Percentiles rank a stretch among this genome's conserved stretches.
Evolutionary conservation across 1,140 invertebrate genomes (phyloP).

Genomic region (Episyrphus balteatus): DNA sequence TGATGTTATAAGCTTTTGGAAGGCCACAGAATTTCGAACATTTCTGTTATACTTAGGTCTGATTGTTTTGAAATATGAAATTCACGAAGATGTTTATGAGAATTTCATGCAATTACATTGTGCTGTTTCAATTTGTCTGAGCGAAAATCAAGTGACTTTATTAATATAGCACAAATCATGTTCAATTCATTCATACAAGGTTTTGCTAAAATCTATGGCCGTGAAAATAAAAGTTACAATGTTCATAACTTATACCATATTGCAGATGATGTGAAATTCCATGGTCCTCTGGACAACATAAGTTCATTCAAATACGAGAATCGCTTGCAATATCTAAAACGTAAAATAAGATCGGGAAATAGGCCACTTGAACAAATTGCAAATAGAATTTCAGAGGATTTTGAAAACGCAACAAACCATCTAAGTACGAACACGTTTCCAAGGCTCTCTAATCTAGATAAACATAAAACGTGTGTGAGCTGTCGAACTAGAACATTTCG

Average conservation of each 20-base stretch:
- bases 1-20: neutral
- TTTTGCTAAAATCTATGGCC: neutral
- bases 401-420: neutral
- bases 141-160: neutral
- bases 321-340: neutral
- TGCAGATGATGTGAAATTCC: neutral
- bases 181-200: neutral
- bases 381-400: neutral
- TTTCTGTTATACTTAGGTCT: neutral
- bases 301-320: neutral
- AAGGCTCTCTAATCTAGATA: neutral
- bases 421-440: neutral
- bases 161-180: neutral
- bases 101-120: neutral
- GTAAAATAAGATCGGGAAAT: neutral
- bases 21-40: neutral
- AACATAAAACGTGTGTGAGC: neutral
- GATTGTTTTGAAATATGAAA: neutral
- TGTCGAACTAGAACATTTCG: neutral
- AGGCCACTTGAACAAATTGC: neutral
- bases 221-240: neutral
- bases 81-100: neutral
- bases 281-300: neutral
- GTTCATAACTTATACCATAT: neutral
- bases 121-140: neutral